Evolutionary conservation across 2,113 vertebrate species (phyloP).

Genomic region (Archocentrus centrarchus): DNA sequence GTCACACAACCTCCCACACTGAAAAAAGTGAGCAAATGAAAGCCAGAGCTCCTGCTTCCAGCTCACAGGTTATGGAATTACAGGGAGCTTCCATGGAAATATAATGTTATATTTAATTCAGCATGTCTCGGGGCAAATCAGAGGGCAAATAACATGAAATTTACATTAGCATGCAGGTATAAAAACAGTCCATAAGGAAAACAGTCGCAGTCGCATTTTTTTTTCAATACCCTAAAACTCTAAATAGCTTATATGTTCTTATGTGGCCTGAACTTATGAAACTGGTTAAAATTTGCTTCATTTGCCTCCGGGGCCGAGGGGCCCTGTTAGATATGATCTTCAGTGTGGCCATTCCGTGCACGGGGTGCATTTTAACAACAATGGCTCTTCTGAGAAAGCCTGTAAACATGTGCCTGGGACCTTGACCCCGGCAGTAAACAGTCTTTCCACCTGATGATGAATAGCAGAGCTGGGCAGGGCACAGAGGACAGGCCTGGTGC

Average conservation of each 20-base stretch:
- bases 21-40: constrained; percentile 59
- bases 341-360: constrained; percentile 44
- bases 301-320: constrained; percentile 38
- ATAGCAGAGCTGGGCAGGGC: constrained; percentile 66
- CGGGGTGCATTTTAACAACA: constrained; percentile 75
- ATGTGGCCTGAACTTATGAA: constrained; percentile 50
- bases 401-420: constrained; percentile 79
- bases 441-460: constrained; percentile 76
- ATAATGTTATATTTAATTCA: constrained; percentile 55
- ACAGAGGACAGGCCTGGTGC: constrained; percentile 8
- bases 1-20: constrained; percentile 52
- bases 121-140: constrained; percentile 33
- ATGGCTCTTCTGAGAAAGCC: constrained; percentile 75
- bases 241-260: constrained; percentile 53
- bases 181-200: constrained; percentile 13
- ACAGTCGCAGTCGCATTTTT: constrained; percentile 25
- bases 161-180: constrained; percentile 40
- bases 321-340: constrained; percentile 71
- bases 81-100: constrained; percentile 35
- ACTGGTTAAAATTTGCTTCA: constrained; percentile 56
- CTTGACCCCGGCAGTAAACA: constrained; percentile 85
- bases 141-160: constrained; percentile 32
- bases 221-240: constrained; percentile 19
- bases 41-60: constrained; percentile 59
- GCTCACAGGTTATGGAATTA: constrained; percentile 44